These are phyloP conservation scores for Sialia sialis DNA, from an alignment of 2,113 vertebrate genomes.

Conservation along the genomic window DNA sequence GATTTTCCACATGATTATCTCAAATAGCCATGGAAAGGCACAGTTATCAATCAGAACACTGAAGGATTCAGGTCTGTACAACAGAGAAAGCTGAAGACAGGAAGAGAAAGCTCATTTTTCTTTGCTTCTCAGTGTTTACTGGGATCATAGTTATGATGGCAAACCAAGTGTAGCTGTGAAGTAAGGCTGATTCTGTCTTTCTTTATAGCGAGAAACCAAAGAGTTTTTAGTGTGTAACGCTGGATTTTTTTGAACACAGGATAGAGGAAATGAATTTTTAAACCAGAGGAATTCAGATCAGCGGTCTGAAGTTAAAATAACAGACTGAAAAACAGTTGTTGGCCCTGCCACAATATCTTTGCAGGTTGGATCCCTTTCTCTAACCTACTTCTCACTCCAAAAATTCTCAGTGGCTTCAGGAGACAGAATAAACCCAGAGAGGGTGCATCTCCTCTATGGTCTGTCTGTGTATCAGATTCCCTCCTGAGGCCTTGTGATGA, in stretches of 20 bases:
- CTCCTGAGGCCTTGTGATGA: not conserved
- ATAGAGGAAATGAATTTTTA: not conserved
- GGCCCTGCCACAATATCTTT: not conserved
- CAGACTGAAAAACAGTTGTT: not conserved
- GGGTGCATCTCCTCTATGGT: not conserved
- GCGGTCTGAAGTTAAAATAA: not conserved
- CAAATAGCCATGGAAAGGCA: slow-evolving; percentile 41
- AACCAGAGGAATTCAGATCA: not conserved
- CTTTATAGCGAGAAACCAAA: not conserved
- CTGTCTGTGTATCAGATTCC: not conserved
- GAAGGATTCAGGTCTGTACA: not conserved
- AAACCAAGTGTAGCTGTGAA: not conserved
- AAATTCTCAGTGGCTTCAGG: not conserved
- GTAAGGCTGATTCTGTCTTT: not conserved
- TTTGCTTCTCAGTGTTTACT: not conserved
- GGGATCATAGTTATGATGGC: not conserved
- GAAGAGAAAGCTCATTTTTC: not conserved
- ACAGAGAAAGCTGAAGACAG: not conserved
- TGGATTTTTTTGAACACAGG: not conserved
- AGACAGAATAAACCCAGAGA: not conserved
- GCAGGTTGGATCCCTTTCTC: not conserved
- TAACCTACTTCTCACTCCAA: not conserved
- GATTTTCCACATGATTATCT: slow-evolving; percentile 66
- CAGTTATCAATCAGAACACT: slow-evolving; percentile 46
- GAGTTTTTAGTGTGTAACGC: not conserved